Evolutionary conservation across 2,113 vertebrate species (phyloP).

Genomic region (Leptobrachium leishanense): DNA sequence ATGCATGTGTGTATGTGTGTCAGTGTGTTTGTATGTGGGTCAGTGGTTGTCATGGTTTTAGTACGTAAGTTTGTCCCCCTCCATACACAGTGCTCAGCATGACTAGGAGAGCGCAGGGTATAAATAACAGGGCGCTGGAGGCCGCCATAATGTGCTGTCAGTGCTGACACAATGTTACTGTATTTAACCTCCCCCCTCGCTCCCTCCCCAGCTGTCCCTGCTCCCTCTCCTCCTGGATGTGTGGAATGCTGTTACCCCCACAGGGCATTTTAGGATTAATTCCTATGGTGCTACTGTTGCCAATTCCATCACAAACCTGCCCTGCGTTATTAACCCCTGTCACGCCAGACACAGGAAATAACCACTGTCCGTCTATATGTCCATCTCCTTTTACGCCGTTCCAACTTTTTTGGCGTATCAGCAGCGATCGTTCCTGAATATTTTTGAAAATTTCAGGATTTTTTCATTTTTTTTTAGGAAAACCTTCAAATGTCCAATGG

Average conservation of each 20-base stretch:
- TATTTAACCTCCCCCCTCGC: conserved; percentile 17
- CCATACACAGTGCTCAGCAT: too few relatives aligned
- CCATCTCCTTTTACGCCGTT: too few relatives aligned
- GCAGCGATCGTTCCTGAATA: too few relatives aligned
- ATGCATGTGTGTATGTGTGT: too few relatives aligned
- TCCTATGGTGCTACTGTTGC: conserved; percentile 30
- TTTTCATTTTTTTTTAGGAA: too few relatives aligned
- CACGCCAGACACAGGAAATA: background rate
- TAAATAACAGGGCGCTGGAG: conserved; percentile 7
- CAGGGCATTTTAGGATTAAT: conserved; percentile 35
- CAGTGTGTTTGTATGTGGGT: too few relatives aligned
- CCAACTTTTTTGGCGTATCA: too few relatives aligned
- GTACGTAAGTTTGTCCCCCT: too few relatives aligned
- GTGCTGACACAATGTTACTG: conserved; percentile 17
- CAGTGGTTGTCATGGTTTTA: too few relatives aligned
- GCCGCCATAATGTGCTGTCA: background rate
- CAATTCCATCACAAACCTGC: conserved; percentile 25
- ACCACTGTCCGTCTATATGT: too few relatives aligned
- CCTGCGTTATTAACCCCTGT: conserved; percentile 1
- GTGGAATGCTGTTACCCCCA: conserved; percentile 19
- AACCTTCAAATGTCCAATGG: too few relatives aligned
- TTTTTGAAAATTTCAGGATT: too few relatives aligned
- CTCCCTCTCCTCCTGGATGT: background rate
- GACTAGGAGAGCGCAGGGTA: background rate
- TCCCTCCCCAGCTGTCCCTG: conserved; percentile 30